Percentiles rank a stretch among this genome's conserved stretches.
phyloP scores from a whole-genome alignment of 2,888 invertebrate species.

The Chironomus riparius region DNA sequence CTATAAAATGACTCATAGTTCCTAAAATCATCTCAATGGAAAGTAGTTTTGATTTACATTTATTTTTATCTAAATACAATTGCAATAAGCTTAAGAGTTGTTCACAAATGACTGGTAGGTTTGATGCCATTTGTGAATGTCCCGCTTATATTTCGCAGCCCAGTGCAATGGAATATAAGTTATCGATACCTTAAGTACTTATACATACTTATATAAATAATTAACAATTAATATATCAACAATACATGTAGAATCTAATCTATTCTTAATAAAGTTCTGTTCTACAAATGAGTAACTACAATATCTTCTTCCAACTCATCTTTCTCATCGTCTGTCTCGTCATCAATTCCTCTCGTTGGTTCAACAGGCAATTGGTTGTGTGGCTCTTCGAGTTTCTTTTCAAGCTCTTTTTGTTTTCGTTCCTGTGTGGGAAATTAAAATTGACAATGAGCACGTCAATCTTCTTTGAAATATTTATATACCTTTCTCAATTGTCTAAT shows the following conservation, averaged over 20 bases:
- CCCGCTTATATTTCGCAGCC: no score
- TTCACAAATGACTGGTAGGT: no score
- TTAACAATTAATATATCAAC: no score
- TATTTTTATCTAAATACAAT: no score
- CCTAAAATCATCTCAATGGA: no score
- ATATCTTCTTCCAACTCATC: constrained; percentile 84
- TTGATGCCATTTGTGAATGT: no score
- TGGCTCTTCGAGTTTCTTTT: constrained; percentile 41
- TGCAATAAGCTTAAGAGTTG: no score
- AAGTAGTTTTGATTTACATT: no score
- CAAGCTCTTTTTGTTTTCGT: constrained; percentile 62
- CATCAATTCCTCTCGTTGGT: constrained; percentile 40
- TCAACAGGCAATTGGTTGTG: constrained; percentile 33
- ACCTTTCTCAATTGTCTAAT: constrained; percentile 75
- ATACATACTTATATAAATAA: no score
- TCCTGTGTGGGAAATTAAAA: constrained; percentile 40
- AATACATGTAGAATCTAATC: neutral
- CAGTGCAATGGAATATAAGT: no score
- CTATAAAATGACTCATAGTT: no score
- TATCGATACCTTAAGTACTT: no score
- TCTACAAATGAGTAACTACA: constrained; percentile 71
- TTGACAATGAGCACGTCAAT: neutral
- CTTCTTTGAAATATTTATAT: constrained; percentile 1
- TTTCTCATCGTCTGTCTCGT: constrained; percentile 78
- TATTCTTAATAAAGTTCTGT: neutral